Base-by-base conservation (phyloP, 2,888 invertebrate genomes). In the Psylliodes chrysocephalus region DNA sequence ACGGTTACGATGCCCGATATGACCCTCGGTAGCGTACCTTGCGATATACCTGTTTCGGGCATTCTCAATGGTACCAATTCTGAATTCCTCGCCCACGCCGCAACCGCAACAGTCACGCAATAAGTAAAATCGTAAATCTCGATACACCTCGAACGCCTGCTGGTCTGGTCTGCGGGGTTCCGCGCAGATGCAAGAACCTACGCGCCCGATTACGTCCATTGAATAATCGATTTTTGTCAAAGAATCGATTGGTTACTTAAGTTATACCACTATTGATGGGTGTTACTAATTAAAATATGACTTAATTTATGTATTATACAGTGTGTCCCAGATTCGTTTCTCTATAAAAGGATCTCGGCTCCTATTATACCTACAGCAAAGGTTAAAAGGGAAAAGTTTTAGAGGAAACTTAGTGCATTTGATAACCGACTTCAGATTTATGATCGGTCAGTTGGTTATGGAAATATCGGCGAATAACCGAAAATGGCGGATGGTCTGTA, bases 1-100 rank as follows among this genome's bases (percentile, higher is more conserved):
- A 6, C 28, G 30, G 22, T 6, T 22, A n/a, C 10, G 46, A 46
- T 25, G 12, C n/a, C 46, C 6, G n/a, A 15, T 33, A 49, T 57
- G 38, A 40, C 40, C 22, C 19, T 19, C 28, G 25, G 18, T 40
- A 51, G 25, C 49, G 38, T 49, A 59, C 59, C 59, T 59, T 59
- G 49, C 59, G 17, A 59, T 59, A 59, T 59, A 59, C 59, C 59
- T 59, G 59, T 40, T 57, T 49, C 57, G 57, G 49, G 14, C 30
- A 46, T 55, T 46, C 46, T 44, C 54, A 18, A 55, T 35, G 33
- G 22, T 25, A 28, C 59, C 59, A 25, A 47, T 57, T 56, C 57
- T 33, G 33, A 59, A 49, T 59, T 57, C 49, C 12, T 59, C 59
- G 49, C 59, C 59, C 49, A 59, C 59, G 40, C 59, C 59, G 40